Percentiles rank a stretch among this genome's conserved stretches.
Conservation (phyloP, 2,113 vertebrate species). For the Pholis gunnellus region DNA sequence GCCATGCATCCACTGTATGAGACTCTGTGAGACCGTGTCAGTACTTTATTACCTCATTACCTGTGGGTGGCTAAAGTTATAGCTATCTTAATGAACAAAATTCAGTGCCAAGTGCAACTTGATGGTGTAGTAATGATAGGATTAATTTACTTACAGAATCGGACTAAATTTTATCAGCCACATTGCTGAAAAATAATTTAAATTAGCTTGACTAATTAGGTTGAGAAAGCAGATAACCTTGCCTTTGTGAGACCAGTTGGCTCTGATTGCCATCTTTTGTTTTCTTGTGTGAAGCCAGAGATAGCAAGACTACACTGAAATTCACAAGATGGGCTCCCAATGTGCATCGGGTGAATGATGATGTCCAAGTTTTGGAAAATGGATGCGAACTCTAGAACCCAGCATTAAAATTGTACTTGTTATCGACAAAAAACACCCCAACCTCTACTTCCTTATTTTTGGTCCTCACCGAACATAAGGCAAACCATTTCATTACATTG, state of each 20-base stretch:
- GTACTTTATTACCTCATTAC: neutral
- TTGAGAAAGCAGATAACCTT: neutral
- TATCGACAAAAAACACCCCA: neutral
- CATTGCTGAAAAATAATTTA: neutral
- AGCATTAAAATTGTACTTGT: neutral
- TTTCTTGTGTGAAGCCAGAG: neutral
- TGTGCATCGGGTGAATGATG: neutral
- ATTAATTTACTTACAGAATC: neutral
- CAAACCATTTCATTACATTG: neutral
- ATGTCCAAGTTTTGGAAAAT: no score
- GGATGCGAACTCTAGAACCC: neutral
- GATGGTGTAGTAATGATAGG: neutral
- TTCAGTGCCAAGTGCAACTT: neutral
- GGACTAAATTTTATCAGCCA: neutral
- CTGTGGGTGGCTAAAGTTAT: neutral
- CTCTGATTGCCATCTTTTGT: neutral
- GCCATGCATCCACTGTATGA: conserved; percentile 6
- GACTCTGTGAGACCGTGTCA: conserved; percentile 4
- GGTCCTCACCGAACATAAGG: neutral
- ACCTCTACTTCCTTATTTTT: neutral
- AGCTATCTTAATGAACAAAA: conserved; percentile 2
- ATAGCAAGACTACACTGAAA: neutral
- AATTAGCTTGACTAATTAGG: neutral
- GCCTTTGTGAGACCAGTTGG: neutral
- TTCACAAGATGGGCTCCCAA: neutral